Evolutionary conservation across 2,797 vertebrate genomes (phyloP), one percentile per base, ranked within the genome.

Genomic region (Telmatherina bonti): DNA sequence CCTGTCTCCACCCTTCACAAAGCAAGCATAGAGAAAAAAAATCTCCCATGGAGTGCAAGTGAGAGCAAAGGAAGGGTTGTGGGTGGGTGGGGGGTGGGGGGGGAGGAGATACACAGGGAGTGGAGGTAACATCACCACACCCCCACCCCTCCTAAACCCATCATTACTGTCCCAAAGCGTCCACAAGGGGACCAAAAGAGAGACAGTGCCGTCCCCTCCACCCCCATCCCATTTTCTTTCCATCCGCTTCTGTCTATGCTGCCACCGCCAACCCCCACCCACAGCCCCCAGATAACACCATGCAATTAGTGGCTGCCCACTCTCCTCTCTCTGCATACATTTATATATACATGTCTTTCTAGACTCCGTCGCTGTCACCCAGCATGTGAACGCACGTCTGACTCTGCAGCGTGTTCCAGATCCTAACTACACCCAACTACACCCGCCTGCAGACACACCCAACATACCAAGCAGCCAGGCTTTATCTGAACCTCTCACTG

Each of bases 141-240:
- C 87, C 85, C 90, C 88, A 84, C 85, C 93, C 83, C 85, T 87
- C 87, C 84, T 80, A 72, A 68, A 93, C 83, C 90, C 76, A 81
- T 93, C 88, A 94, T 93, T 93, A 93, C 82, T 72, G 86, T 91
- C 87, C 88, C 81, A 88, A 91, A 89, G 70, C 64, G 49, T 91
- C 81, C 86, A 83, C 33, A 51, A 74, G 83, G 82, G 88, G 83
- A 91, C 79, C 72, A 61, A 67, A 45, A 88, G 30, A 86, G 87
- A 71, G 85, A 26, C 62, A 1, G 57, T 7, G 58, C 47, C 0
- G 62, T 63, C 68, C 78, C 87, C 76, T 76, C 79, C 62, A 67
- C 68, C 72, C 47, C 12, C 27, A 49, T 62, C 71, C 49, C 73
- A 75, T 76, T 64, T 70, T 27, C 29, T 72, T 72, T 87, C 75